Conservation (phyloP, 2,888 invertebrate genomes). For the Parasteatoda lunata region DNA sequence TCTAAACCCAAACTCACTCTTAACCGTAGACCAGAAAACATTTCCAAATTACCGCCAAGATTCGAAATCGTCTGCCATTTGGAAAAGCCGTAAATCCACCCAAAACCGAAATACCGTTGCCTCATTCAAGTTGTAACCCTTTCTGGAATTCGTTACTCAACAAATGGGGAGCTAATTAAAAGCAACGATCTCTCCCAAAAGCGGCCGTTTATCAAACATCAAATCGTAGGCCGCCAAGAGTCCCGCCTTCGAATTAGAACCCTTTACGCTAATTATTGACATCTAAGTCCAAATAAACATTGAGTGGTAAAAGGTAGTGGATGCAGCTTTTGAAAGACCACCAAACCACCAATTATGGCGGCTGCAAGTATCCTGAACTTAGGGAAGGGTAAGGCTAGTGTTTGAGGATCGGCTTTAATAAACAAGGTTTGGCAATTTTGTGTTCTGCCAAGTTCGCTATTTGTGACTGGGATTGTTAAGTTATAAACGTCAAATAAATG, state of each 20-base stretch:
- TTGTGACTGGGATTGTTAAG: no score
- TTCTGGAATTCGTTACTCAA: conserved; percentile 16
- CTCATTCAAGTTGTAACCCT: conserved; percentile 18
- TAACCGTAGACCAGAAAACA: neutral
- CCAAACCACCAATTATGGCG: conserved; percentile 53
- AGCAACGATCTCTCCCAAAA: conserved; percentile 32
- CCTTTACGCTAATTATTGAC: conserved; percentile 61
- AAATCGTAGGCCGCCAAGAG: conserved; percentile 37
- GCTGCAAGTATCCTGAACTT: no score
- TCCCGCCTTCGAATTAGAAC: conserved; percentile 60
- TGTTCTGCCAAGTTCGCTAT: no score
- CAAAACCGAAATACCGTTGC: neutral
- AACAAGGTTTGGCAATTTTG: no score
- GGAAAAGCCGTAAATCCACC: no score
- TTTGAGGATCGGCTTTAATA: no score
- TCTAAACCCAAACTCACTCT: no score
- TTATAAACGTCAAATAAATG: no score
- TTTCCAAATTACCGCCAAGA: neutral
- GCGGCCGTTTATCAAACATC: conserved; percentile 63
- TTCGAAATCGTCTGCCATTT: neutral
- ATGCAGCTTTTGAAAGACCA: conserved; percentile 12
- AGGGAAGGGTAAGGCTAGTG: no score
- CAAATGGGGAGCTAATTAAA: conserved; percentile 62
- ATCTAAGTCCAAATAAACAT: conserved; percentile 60
- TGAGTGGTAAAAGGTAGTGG: conserved; percentile 11